Evolutionary conservation across 2,113 vertebrate species (phyloP).

Genomic region (Mustela nigripes): DNA sequence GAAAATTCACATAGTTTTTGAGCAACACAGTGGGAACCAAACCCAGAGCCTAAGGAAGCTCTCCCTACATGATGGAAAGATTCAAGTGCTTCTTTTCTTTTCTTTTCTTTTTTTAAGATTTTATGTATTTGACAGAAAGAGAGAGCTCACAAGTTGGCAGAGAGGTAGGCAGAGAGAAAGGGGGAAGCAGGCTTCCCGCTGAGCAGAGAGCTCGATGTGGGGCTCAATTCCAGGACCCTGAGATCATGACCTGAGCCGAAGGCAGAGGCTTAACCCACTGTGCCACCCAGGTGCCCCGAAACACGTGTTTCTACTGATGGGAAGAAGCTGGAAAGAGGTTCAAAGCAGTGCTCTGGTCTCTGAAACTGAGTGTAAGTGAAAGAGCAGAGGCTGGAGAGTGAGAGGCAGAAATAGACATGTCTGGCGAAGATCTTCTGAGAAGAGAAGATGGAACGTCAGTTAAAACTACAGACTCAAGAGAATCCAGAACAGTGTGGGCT

Average conservation of each 20-base stretch:
- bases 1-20: neutral
- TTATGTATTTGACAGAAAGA: too few relatives aligned
- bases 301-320: neutral
- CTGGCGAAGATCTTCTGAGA: neutral
- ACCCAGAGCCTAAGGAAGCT: neutral
- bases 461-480: neutral
- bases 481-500: neutral
- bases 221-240: too few relatives aligned
- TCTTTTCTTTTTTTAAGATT: too few relatives aligned
- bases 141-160: too few relatives aligned
- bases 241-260: too few relatives aligned
- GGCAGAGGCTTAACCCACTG: too few relatives aligned
- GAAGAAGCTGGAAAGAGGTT: neutral
- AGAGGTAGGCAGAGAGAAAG: too few relatives aligned
- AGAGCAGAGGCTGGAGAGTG: neutral
- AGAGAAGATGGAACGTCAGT: neutral
- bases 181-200: too few relatives aligned
- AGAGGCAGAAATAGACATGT: neutral
- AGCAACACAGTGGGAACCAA: neutral
- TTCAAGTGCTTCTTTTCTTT: neutral
- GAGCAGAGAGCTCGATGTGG: too few relatives aligned
- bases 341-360: neutral
- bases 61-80: neutral
- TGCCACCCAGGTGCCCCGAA: too few relatives aligned
- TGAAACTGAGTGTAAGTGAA: neutral